Base-by-base conservation (phyloP, 2,113 vertebrate species). In the Ascaphus truei region DNA sequence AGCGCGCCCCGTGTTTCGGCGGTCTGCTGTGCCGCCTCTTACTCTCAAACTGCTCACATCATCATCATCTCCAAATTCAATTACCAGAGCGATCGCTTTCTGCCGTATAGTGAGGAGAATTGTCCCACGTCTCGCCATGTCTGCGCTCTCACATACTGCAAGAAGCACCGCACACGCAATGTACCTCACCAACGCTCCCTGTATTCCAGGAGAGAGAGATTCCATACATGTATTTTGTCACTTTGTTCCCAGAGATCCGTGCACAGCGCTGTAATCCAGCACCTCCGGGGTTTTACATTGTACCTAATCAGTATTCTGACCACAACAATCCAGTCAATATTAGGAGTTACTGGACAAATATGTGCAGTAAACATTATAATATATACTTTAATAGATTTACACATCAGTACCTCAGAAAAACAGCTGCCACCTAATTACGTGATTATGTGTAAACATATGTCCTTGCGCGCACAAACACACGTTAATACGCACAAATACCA, bases 301-400 rank as follows among this genome's bases (percentile, higher is more conserved):
- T 39, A 15, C 22, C 66, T 68, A 47, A 69, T 69, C 56, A 51
- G 66, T 45, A 69, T 69, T 69, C 66, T 29, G 31, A 59, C 22
- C 66, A 37, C 66, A 37, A 56, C 56, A 51, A 36, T 26, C 31
- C n/a, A 52, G 66, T 16, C 37, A 60, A 59, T 33, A 37, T 26
- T 31, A 58, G 41, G 37, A 59, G 34, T 69, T 50, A 37, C 66
- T 25, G 23, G 31, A 51, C 23, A 60, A 59, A 60, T 39, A 69
- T 68, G 41, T 25, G 55, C 53, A 68, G 57, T 30, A 59, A 68
- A 57, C 47, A 67, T 67, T 67, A 57, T n/a, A 57, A 34, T 26
- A 10, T 37, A 29, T 48, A 50, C 65, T 65, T 65, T 52, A 52
- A 23, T 39, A 43, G 29, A 58, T 68, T 58, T 59, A 58, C 41